Evolutionary conservation across 37 sponge, comb jelly and placozoan genomes (phyloP).

Genomic region (Bolinopsis microptera): DNA sequence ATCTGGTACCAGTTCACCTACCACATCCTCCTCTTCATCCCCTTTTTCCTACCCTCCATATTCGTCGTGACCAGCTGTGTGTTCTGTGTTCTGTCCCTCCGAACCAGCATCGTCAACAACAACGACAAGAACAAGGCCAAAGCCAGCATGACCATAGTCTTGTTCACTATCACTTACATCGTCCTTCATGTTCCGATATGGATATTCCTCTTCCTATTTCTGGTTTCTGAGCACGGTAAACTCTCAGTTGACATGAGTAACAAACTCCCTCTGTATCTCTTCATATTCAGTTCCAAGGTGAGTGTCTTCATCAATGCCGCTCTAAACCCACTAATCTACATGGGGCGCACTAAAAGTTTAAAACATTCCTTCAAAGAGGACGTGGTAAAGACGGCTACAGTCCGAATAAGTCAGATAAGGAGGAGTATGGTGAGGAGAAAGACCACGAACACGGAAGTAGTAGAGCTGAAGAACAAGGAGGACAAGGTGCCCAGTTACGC

Average conservation of each 20-base stretch:
- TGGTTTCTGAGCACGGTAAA: constrained; percentile 35
- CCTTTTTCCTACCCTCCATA: constrained; percentile 30
- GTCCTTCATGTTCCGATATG: constrained; percentile 35
- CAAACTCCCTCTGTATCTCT: constrained; percentile 8
- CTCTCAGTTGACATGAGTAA: constrained; percentile 2
- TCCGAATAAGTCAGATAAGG: background rate
- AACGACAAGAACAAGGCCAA: constrained; percentile 17
- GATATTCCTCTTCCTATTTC: constrained; percentile 27
- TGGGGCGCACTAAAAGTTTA: background rate
- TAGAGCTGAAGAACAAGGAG: background rate
- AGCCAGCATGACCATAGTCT: constrained; percentile 35
- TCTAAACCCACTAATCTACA: constrained; percentile 27
- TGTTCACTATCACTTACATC: constrained; percentile 32
- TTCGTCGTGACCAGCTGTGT: constrained; percentile 44
- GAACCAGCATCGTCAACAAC: background rate
- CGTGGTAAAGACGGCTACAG: constrained; percentile 4
- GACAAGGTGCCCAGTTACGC: background rate
- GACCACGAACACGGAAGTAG: background rate
- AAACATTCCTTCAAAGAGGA: constrained; percentile 25
- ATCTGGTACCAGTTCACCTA: constrained; percentile 29
- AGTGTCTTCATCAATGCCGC: constrained; percentile 51
- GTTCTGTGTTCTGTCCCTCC: constrained; percentile 7
- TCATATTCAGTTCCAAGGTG: constrained; percentile 45
- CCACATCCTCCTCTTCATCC: constrained; percentile 48
- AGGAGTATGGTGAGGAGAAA: background rate